Percentiles rank a stretch among this genome's conserved stretches.
Evolutionary conservation across 2,888 invertebrate species (phyloP).

Genomic region (Alsophila aescularia): DNA sequence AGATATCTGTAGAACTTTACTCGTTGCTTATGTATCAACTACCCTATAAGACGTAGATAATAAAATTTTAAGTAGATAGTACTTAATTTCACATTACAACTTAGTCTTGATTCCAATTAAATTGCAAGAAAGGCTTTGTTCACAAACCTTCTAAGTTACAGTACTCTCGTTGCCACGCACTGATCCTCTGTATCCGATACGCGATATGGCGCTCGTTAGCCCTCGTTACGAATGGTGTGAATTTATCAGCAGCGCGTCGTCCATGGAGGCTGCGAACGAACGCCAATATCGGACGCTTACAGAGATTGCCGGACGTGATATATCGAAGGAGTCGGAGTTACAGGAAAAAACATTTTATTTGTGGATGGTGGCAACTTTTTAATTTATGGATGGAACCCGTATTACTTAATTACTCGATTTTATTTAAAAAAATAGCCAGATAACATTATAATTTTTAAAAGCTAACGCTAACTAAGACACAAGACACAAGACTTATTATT

Average conservation of each 20-base stretch:
- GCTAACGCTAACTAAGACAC: too few species aligned
- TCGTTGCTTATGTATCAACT: too few species aligned
- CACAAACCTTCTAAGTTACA: not conserved
- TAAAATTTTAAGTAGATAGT: too few species aligned
- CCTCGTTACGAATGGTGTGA: conserved; percentile 30
- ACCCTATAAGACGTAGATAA: too few species aligned
- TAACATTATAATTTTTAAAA: too few species aligned
- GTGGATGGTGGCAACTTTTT: not conserved
- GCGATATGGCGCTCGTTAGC: conserved; percentile 28
- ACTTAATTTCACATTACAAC: too few species aligned
- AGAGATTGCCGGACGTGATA: conserved; percentile 9
- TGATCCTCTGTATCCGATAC: conserved; percentile 10
- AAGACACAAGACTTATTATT: too few species aligned
- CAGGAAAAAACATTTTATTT: conserved; percentile 11
- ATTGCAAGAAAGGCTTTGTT: too few species aligned
- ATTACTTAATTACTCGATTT: not conserved
- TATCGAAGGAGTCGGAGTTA: conserved; percentile 1
- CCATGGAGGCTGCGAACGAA: conserved; percentile 12
- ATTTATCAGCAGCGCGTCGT: conserved; percentile 14
- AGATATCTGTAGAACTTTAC: too few species aligned
- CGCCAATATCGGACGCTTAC: conserved; percentile 15
- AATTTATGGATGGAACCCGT: conserved; percentile 10
- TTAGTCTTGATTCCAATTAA: too few species aligned
- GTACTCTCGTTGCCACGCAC: not conserved
- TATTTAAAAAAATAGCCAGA: not conserved